phyloP scores from a whole-genome alignment of 2,797 vertebrate genomes.

The Neoniphon sammara region DNA sequence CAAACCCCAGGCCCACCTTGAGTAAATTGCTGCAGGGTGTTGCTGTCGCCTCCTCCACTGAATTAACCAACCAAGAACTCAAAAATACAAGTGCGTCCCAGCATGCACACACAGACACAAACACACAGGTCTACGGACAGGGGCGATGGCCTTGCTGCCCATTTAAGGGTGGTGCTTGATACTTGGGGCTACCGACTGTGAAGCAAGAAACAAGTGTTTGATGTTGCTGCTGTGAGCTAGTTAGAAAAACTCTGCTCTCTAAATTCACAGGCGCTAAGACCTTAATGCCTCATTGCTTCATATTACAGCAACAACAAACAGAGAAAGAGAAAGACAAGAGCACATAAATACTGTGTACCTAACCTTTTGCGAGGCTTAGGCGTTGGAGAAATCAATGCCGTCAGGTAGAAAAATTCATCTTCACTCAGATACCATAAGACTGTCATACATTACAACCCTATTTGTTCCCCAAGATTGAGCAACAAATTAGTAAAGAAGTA shows the following conservation, averaged over 20 bases:
- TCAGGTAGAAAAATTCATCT: slow-evolving; percentile 14
- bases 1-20: slow-evolving; percentile 29
- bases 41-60: slow-evolving; percentile 33
- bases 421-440: slow-evolving; percentile 11
- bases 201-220: slow-evolving; percentile 21
- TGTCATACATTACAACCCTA: not conserved
- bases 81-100: not conserved
- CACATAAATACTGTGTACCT: slow-evolving; percentile 30
- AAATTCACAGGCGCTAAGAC: slow-evolving; percentile 24
- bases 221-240: slow-evolving; percentile 22
- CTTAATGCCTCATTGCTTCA: slow-evolving; percentile 49
- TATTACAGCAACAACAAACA: slow-evolving; percentile 23
- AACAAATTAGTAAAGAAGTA: not conserved
- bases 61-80: slow-evolving; percentile 41
- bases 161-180: not conserved
- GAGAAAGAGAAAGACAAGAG: slow-evolving; percentile 33
- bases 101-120: slow-evolving; percentile 20
- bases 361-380: slow-evolving; percentile 8
- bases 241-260: slow-evolving; percentile 22
- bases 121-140: slow-evolving; percentile 18
- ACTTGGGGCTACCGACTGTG: slow-evolving; percentile 3
- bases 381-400: not conserved
- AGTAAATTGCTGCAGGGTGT: slow-evolving; percentile 39
- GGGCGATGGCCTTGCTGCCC: slow-evolving; percentile 1
- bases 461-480: slow-evolving; percentile 3